Evolutionary conservation across 2,797 vertebrate species (phyloP).

Genomic region (Trachops cirrhosus): DNA sequence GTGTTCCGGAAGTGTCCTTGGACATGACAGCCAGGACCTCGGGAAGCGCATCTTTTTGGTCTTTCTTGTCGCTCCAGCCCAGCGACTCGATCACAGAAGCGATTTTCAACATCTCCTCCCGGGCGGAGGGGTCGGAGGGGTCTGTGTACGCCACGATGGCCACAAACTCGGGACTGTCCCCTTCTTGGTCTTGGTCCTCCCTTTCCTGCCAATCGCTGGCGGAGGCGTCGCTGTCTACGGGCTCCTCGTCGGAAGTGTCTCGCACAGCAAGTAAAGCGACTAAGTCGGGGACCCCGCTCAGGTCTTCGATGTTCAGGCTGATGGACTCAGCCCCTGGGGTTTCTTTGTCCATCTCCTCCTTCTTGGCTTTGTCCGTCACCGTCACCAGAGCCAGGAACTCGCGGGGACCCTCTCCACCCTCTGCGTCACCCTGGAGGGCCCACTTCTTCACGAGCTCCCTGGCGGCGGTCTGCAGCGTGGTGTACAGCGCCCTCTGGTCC

Average conservation of each 20-base stretch:
- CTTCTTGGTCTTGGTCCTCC: background rate
- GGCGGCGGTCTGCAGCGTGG: background rate
- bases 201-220: background rate
- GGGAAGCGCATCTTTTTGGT: background rate
- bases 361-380: background rate
- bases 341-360: background rate
- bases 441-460: background rate
- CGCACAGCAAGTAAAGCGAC: conserved; percentile 12
- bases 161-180: background rate
- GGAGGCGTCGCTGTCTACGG: fast-evolving
- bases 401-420: fast-evolving
- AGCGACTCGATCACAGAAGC: background rate
- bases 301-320: background rate
- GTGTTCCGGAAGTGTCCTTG: background rate
- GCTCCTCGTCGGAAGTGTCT: background rate
- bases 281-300: background rate
- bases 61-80: background rate
- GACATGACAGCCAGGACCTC: background rate
- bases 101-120: conserved; percentile 14
- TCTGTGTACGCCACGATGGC: background rate
- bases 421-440: fast-evolving
- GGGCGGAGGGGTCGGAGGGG: background rate
- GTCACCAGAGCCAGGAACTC: conserved; percentile 31
- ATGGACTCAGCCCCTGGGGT: background rate
- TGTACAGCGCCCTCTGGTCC: background rate